These are phyloP conservation scores for Eugnorisma glareosa DNA, from an alignment of 2,888 invertebrate species.

Conservation along the genomic window DNA sequence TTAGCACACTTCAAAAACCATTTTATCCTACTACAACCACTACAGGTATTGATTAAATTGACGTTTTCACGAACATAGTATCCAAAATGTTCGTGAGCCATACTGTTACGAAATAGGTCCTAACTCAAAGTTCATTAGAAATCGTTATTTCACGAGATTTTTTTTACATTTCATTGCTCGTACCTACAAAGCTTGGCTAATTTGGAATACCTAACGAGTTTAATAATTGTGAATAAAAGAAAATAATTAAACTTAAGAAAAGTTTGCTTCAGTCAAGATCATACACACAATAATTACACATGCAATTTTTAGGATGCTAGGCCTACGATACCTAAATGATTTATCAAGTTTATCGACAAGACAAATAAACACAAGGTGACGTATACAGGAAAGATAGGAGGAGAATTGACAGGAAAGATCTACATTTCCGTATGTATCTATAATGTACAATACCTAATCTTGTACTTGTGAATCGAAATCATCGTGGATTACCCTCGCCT, in stretches of 20 bases:
- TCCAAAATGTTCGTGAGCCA: no score
- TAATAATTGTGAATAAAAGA: not conserved
- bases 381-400: no score
- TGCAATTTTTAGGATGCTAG: not conserved
- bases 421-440: not conserved
- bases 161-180: not conserved
- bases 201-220: not conserved
- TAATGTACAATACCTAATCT: not conserved
- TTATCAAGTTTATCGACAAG: slow-evolving; percentile 22
- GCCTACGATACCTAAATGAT: not conserved
- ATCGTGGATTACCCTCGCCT: not conserved
- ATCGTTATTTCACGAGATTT: not conserved
- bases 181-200: not conserved
- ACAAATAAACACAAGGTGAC: slow-evolving; percentile 24
- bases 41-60: no score
- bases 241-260: not conserved
- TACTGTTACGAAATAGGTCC: no score
- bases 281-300: no score
- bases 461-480: no score
- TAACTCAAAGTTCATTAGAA: no score
- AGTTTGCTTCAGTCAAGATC: no score
- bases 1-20: no score
- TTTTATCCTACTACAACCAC: no score
- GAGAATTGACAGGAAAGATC: not conserved
- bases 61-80: no score